Percentiles rank a stretch among this genome's conserved stretches.
Evolutionary conservation across 2,888 invertebrate species (phyloP).

Genomic region (Xanthorhoe designata): DNA sequence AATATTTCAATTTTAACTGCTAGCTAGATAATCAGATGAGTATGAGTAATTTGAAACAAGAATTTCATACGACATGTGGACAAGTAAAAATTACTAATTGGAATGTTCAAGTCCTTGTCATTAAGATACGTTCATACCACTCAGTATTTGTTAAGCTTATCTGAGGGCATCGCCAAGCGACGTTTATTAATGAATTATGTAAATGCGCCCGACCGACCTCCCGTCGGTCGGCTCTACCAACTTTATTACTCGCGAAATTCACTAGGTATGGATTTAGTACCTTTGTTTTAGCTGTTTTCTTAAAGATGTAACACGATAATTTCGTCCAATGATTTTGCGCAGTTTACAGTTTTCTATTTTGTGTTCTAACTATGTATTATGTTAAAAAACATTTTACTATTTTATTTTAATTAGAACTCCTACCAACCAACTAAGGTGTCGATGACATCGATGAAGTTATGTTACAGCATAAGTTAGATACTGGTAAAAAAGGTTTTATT

Average conservation of each 20-base stretch:
- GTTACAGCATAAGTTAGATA: too few species aligned
- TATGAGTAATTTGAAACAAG: neutral
- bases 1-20: too few species aligned
- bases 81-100: conserved; percentile 20
- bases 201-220: conserved; percentile 66
- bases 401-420: too few species aligned
- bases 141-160: conserved; percentile 76
- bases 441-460: too few species aligned
- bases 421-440: too few species aligned
- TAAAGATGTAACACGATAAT: neutral
- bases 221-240: conserved; percentile 57
- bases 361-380: too few species aligned
- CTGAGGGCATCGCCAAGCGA: conserved; percentile 73
- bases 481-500: too few species aligned
- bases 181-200: conserved; percentile 81
- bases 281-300: conserved; percentile 32
- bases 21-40: too few species aligned
- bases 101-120: conserved; percentile 55
- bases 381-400: too few species aligned
- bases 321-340: too few species aligned
- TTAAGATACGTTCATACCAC: conserved; percentile 55
- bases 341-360: too few species aligned
- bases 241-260: conserved; percentile 71
- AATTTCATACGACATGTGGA: neutral
- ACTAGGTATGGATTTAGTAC: conserved; percentile 49